Conservation (phyloP, 2,113 vertebrate genomes). For the western clawed frog (Xenopus tropicalis) region DNA sequence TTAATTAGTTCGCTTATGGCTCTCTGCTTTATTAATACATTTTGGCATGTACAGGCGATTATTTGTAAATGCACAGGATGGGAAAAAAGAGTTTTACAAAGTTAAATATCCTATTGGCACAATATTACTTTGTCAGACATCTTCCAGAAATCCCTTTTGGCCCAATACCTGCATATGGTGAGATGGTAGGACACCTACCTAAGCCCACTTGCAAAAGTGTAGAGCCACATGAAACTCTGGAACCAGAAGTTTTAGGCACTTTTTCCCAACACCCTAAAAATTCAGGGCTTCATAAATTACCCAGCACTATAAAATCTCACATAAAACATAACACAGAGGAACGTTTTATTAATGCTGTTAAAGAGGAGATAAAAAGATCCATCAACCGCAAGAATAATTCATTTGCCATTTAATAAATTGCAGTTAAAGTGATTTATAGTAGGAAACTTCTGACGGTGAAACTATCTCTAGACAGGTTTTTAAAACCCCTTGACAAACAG, state of each 20-base stretch:
- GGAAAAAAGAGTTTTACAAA: too few species aligned
- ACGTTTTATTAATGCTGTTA: slow-evolving; percentile 36
- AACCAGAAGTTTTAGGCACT: background rate
- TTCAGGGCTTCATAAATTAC: slow-evolving; percentile 28
- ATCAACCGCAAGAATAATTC: slow-evolving; percentile 41
- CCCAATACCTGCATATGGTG: too few species aligned
- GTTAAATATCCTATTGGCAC: too few species aligned
- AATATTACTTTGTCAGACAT: too few species aligned
- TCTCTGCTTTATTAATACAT: too few species aligned
- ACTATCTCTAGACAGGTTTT: slow-evolving; percentile 15
- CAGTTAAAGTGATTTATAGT: slow-evolving; percentile 41
- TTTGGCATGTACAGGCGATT: too few species aligned
- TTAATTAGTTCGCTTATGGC: too few species aligned
- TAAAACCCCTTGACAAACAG: slow-evolving; percentile 14
- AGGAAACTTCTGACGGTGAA: slow-evolving; percentile 17
- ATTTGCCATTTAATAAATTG: slow-evolving; percentile 45
- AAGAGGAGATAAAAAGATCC: slow-evolving; percentile 35
- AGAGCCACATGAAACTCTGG: too few species aligned
- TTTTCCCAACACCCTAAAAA: slow-evolving; percentile 23
- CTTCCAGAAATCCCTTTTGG: too few species aligned
- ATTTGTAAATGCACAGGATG: too few species aligned
- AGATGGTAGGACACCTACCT: too few species aligned
- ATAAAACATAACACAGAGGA: slow-evolving; percentile 34
- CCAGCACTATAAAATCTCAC: slow-evolving; percentile 20
- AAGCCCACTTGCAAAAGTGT: too few species aligned